phyloP scores from a whole-genome alignment of 2,113 vertebrate genomes.

The Grus americana region DNA sequence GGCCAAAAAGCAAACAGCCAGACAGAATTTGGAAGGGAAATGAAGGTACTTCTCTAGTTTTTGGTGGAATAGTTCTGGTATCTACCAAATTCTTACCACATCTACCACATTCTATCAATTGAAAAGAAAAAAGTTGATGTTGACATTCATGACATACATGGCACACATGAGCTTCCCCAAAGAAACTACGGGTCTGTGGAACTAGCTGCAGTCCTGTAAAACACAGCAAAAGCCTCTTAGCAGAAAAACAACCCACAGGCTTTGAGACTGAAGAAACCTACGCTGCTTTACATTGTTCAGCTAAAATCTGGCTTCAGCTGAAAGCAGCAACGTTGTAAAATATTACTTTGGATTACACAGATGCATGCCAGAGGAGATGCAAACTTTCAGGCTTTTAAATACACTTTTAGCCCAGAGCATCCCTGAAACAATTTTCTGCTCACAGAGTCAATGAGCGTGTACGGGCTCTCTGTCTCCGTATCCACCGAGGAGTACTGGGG shows the following conservation, averaged over 20 bases:
- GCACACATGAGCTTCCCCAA: not conserved
- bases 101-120: not conserved
- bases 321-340: not conserved
- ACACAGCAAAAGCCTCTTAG: not conserved
- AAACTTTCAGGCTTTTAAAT: not conserved
- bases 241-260: not conserved
- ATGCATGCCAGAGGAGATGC: not conserved
- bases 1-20: not conserved
- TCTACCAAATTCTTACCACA: not conserved
- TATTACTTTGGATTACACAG: not conserved
- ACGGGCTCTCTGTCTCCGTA: constrained; percentile 85
- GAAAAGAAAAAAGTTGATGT: not conserved
- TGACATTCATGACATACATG: not conserved
- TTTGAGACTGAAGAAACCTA: not conserved
- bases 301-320: not conserved
- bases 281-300: not conserved
- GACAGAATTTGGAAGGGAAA: not conserved
- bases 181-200: not conserved
- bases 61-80: not conserved
- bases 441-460: constrained; percentile 95
- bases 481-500: constrained; percentile 82
- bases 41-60: not conserved
- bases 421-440: constrained; percentile 43
- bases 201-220: not conserved
- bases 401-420: not conserved